Percentiles rank a stretch among this genome's conserved stretches.
These are phyloP conservation scores for Rhinogobio ventralis DNA, from an alignment of 2,797 vertebrate species.

Conservation along the genomic window DNA sequence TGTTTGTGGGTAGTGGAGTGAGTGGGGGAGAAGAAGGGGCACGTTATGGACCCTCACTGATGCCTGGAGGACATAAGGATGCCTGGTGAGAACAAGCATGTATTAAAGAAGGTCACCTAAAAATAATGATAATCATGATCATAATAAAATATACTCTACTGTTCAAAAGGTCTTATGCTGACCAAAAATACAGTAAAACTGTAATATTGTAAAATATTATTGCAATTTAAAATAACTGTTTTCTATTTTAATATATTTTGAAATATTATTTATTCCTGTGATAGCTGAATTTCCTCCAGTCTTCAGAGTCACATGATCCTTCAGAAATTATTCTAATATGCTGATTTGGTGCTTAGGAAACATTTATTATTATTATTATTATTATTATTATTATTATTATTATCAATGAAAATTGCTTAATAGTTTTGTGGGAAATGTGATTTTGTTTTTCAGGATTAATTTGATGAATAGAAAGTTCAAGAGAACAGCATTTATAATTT, in stretches of 20 bases:
- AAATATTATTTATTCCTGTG: not conserved
- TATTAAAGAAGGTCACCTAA: not conserved
- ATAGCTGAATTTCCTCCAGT: not conserved
- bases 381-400: too few relatives aligned
- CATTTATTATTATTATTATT: not conserved
- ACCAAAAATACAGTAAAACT: not conserved
- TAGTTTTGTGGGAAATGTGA: too few relatives aligned
- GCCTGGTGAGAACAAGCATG: conserved; percentile 85
- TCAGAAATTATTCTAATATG: not conserved
- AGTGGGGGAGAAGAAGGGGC: conserved; percentile 98
- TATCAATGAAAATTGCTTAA: too few relatives aligned
- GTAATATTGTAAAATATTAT: not conserved
- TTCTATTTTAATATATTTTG: not conserved
- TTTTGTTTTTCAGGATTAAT: too few relatives aligned
- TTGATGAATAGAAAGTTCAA: too few relatives aligned
- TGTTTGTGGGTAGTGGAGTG: conserved; percentile 97
- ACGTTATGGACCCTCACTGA: conserved; percentile 93
- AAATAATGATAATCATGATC: not conserved
- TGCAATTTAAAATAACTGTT: not conserved
- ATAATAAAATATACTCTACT: not conserved
- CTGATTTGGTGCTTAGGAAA: not conserved
- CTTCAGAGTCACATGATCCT: too few relatives aligned
- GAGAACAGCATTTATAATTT: too few relatives aligned
- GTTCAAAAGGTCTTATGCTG: not conserved
- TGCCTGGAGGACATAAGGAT: conserved; percentile 95